Evolutionary conservation across 2,888 invertebrate genomes (phyloP).

Genomic region (Sclerodermus sp.): DNA sequence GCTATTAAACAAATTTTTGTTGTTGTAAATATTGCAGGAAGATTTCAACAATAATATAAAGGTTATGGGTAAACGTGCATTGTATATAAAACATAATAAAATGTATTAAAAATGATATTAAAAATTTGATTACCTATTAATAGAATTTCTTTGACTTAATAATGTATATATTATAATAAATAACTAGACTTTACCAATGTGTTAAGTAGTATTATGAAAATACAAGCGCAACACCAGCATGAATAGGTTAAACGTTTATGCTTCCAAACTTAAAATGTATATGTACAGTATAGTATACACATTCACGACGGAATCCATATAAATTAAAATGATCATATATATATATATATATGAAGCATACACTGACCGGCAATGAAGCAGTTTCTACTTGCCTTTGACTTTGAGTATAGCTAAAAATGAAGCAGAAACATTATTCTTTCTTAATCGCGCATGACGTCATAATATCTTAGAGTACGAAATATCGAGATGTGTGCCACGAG

Average conservation of each 20-base stretch:
- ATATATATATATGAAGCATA: too few relatives aligned
- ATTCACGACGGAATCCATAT: too few relatives aligned
- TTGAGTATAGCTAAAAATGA: too few relatives aligned
- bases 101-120: background rate
- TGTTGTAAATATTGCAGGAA: background rate
- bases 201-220: slow-evolving; percentile 21
- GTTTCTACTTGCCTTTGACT: too few relatives aligned
- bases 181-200: slow-evolving; percentile 20
- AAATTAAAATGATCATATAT: too few relatives aligned
- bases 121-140: slow-evolving; percentile 24
- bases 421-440: too few relatives aligned
- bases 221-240: slow-evolving; percentile 28
- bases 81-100: slow-evolving; percentile 6
- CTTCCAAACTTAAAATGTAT: background rate
- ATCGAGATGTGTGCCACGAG: too few relatives aligned
- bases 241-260: slow-evolving; percentile 31
- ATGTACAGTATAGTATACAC: too few relatives aligned
- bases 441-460: too few relatives aligned
- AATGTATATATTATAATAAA: slow-evolving; percentile 11
- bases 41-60: background rate
- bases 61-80: slow-evolving; percentile 22
- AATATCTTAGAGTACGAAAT: too few relatives aligned
- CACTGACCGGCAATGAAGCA: too few relatives aligned
- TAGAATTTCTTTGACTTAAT: slow-evolving; percentile 16
- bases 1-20: background rate